Evolutionary conservation across 2,113 vertebrate species (phyloP), one percentile per base, ranked within the genome.

Genomic region (Rhea americana): DNA sequence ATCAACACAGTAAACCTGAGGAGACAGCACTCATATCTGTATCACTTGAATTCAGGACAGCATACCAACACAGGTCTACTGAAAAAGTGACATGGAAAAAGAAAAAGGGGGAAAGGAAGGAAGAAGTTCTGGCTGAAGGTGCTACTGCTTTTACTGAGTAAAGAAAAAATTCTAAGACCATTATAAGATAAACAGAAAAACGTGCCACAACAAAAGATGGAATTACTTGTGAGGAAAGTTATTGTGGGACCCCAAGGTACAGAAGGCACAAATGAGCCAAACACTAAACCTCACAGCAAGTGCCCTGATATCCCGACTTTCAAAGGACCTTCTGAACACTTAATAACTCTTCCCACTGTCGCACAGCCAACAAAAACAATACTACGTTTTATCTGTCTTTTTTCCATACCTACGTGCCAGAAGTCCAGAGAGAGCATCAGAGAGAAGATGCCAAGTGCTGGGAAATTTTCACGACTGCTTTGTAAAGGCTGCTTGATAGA

Each of bases 301-400:
- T 19, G 58, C 32, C 70, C 86, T 25, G 48, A 90, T 92, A 82
- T 2, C 62, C 77, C 90, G 83, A 93, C 91, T 95, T 96, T 91
- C 91, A 94, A 73, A 95, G 78, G 66, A 87, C 90, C 77, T 89
- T 78, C 66, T 86, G 62, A 87, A 89, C 77, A 90, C 90, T 86
- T 89, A 79, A 90, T 85, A 91, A 88, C 74, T 93, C 86, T 93
- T 94, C 74, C 58, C 74, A 85, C n/a, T 84, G 51, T 55, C 74
- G 93, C 62, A 58, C 37, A 79, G 93, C 90, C 92, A 95, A 76
- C 30, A 73, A 53, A 91, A 86, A 84, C 84, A 89, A 76, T 62
- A 45, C 45, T 50, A 41, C 28, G 35, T 56, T 96, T 94, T 86
- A 93, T 79, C 94, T 89, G 25, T 26, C 53, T 35, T 48, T 94